phyloP scores from a whole-genome alignment of 2,113 vertebrate species.

The Nerophis lumbriciformis region DNA sequence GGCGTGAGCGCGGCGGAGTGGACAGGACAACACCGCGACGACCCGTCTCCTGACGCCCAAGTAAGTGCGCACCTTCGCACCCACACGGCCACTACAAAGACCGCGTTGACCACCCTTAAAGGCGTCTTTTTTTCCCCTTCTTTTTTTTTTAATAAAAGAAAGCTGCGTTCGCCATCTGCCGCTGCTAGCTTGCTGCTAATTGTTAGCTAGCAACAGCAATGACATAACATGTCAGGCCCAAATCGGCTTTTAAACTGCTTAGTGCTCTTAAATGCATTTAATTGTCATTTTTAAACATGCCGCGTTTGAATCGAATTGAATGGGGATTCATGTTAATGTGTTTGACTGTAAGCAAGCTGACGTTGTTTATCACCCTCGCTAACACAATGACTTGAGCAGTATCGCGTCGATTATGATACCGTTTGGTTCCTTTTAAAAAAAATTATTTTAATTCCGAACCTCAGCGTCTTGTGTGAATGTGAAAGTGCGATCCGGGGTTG shows the following conservation, averaged over 20 bases:
- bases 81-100: fast-evolving
- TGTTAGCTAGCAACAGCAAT: slow-evolving; percentile 44
- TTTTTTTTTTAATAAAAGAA: background rate
- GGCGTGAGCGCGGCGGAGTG: slow-evolving; percentile 84
- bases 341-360: too few species aligned
- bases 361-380: too few species aligned
- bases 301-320: too few species aligned
- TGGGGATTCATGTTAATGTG: too few species aligned
- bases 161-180: background rate
- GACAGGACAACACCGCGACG: slow-evolving; percentile 54
- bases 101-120: background rate
- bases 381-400: too few species aligned
- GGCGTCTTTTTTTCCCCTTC: background rate
- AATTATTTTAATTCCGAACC: too few species aligned
- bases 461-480: background rate
- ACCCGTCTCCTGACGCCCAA: slow-evolving; percentile 26
- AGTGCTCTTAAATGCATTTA: too few species aligned
- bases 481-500: background rate
- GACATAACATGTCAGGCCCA: slow-evolving; percentile 19
- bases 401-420: too few species aligned
- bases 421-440: too few species aligned
- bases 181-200: slow-evolving; percentile 43
- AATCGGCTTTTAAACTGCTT: too few species aligned
- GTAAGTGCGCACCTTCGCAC: slow-evolving; percentile 30
- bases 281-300: too few species aligned